Evolutionary conservation across 2,113 vertebrate genomes (phyloP), one percentile per base, ranked within the genome.

Genomic region (Cranoglanis bouderius): DNA sequence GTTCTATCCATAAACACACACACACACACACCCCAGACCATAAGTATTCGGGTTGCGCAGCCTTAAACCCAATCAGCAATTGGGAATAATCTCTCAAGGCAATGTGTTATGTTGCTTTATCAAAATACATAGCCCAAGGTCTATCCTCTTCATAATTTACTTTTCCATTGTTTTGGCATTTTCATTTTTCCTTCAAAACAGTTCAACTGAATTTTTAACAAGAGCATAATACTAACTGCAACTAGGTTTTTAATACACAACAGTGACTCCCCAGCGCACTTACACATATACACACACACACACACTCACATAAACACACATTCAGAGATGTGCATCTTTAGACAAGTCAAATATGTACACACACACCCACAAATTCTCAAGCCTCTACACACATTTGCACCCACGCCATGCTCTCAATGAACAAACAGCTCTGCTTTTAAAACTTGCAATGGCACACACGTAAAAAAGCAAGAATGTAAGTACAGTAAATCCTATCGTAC

Each of bases 1-100:
- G 94, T 94, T 90, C 93, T 91, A 94, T 93, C 92, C 91, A 93
- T 91, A 91, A 89, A 91, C 90, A 92, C 91, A 85, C 49, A 87
- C 89, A 91, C 90, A 92, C 90, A 85, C 49, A 89, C 89, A 90
- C 88, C 49, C 84, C 80, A 59, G 63, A 57, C 65, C 80, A 49
- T 61, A 63, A 51, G 70, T 65, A 53, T 40, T 53, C 10, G 0
- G 55, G 21, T 16, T 59, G 40, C 6, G 8, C 32, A 84, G 65
- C 38, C 81, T 84, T 74, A 75, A 83, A 74, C 29, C 65, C 53
- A 74, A 75, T 84, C 63, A 88, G 53, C 55, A 84, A 84, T 61
- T 35, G 80, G 40, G 78, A 72, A 82, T 72, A 24, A 67, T 82
- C 82, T 82, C 49, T 82, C 49, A 88, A 88, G 61, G 49, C 49